Evolutionary conservation across 2,797 vertebrate genomes (phyloP).

Genomic region (Cichlasoma orientale): DNA sequence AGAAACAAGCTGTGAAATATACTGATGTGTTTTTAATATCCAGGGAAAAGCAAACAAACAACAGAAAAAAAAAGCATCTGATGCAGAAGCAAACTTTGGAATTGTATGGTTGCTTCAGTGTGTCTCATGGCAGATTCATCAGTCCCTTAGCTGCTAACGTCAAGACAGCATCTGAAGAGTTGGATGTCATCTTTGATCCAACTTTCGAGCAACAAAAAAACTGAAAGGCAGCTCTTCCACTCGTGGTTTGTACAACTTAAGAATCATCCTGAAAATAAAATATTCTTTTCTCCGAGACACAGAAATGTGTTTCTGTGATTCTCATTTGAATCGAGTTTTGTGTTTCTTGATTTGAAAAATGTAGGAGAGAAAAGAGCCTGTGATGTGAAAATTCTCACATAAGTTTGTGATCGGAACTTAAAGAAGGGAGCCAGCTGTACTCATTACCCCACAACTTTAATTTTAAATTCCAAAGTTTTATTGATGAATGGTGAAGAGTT

Average conservation of each 20-base stretch:
- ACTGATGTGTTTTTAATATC: slow-evolving; percentile 30
- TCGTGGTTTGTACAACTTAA: background rate
- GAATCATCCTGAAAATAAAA: background rate
- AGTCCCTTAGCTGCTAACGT: slow-evolving; percentile 34
- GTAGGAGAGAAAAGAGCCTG: background rate
- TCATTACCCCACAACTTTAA: background rate
- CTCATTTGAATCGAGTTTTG: background rate
- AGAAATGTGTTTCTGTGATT: background rate
- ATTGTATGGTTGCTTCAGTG: background rate
- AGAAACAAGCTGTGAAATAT: slow-evolving; percentile 37
- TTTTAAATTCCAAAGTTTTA: background rate
- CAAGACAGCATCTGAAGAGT: slow-evolving; percentile 17
- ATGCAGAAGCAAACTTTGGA: slow-evolving; percentile 5
- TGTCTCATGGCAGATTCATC: slow-evolving; percentile 35
- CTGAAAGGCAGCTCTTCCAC: background rate
- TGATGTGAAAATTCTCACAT: background rate
- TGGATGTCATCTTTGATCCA: slow-evolving; percentile 33
- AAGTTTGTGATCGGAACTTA: background rate
- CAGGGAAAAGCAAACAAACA: background rate
- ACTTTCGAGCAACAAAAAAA: slow-evolving; percentile 20
- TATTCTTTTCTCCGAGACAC: background rate
- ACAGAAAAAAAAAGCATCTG: background rate
- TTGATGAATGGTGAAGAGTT: background rate
- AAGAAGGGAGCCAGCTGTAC: background rate
- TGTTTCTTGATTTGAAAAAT: background rate